Conservation (phyloP, 2,797 vertebrate genomes). For the Enteromius viviparus region DNA sequence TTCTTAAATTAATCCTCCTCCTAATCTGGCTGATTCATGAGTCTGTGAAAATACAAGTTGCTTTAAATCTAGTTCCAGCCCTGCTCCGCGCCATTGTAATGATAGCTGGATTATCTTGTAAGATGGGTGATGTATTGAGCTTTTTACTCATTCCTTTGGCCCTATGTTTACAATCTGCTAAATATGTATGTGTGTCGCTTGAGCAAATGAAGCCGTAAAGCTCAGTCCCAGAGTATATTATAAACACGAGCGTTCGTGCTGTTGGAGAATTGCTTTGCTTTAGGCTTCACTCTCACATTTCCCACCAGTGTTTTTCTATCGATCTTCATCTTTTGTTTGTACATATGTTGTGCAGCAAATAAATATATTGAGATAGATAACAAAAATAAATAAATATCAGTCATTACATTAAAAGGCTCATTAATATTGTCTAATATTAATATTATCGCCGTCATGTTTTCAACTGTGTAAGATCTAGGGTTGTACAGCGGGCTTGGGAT, state of each 20-base stretch:
- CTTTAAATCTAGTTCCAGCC: conserved; percentile 79
- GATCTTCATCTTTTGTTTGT: not conserved
- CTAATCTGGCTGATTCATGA: conserved; percentile 77
- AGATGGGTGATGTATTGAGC: conserved; percentile 72
- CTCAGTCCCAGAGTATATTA: conserved; percentile 68
- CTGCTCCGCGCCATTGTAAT: conserved; percentile 75
- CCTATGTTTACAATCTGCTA: conserved; percentile 77
- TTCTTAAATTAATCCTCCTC: conserved; percentile 77
- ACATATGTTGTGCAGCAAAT: not conserved
- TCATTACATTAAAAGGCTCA: not conserved
- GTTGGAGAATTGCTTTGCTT: conserved; percentile 61
- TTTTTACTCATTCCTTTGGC: conserved; percentile 71
- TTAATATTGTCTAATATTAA: not conserved
- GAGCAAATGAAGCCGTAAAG: conserved; percentile 79
- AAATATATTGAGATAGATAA: not conserved
- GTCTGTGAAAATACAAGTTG: conserved; percentile 80
- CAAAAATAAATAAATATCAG: not conserved
- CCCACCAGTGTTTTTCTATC: not conserved
- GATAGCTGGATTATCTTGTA: conserved; percentile 73
- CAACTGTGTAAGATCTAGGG: not conserved
- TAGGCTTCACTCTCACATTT: conserved; percentile 21
- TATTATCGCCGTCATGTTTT: not conserved
- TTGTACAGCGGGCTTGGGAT: not conserved
- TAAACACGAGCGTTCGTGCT: conserved; percentile 57
- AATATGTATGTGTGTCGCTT: conserved; percentile 77